Evolutionary conservation across 2,113 vertebrate genomes (phyloP), one percentile per base, ranked within the genome.

Genomic region (Pseudolaguvia tuberculata): DNA sequence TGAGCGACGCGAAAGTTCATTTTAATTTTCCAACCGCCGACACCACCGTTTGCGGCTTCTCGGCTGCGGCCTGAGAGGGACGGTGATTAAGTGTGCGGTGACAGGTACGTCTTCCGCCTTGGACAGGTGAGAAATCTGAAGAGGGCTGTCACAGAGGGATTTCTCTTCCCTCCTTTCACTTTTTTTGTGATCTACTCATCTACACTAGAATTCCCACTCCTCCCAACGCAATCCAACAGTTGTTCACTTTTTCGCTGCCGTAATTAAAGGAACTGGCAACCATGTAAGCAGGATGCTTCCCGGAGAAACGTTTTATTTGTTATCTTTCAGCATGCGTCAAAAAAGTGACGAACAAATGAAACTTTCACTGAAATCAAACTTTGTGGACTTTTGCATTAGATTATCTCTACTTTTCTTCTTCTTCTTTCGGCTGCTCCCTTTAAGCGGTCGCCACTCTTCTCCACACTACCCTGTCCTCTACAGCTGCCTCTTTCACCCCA

Each of bases 1-100:
- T 89, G 84, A 82, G 91, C 93, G 93, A 93, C 90, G 92, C 93
- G 93, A 96, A 96, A 95, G 96, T 96, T 99, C 93, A 96, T 96
- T 96, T 96, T 97, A 96, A 97, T 98, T 97, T 89, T 93, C 73
- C 78, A n/a, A n/a, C n/a, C 23, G 50, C 56, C 31, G 50, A 52
- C 31, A 45, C 79, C 77, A 78, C n/a, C n/a, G n/a, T n/a, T 69
- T 66, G 74, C 29, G 75, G 59, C 73, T 81, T 61, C 42, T 70
- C 35, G 76, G 68, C 59, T 72, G 71, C 65, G 42, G 70, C 70
- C 51, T n/a, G 68, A 75, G 83, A 78, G 83, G 87, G 84, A 29
- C 62, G 59, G 88, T 91, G 90, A 92, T 90, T 91, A 91, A 91
- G 89, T 90, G 85, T 84, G 84, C 77, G 51, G 83, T 92, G 91